Evolutionary conservation across 2,113 vertebrate genomes (phyloP).

Genomic region (Siniperca chuatsi): DNA sequence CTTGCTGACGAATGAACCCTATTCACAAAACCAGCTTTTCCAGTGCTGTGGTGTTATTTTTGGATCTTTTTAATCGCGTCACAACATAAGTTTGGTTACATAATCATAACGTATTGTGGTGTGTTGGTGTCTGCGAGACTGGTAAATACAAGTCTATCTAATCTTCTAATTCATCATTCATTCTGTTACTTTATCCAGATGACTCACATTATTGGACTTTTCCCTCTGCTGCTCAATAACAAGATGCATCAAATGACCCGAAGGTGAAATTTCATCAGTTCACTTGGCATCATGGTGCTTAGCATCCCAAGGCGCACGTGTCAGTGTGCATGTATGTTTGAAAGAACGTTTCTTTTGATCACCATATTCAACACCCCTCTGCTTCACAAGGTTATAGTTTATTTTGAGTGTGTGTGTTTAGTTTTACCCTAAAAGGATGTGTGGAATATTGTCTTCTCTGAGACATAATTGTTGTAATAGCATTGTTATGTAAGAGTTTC

Average conservation of each 20-base stretch:
- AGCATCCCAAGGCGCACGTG: background rate
- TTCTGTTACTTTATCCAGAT: conserved; percentile 32
- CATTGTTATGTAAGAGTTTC: conserved; percentile 57
- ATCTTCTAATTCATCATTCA: conserved; percentile 21
- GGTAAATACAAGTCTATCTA: background rate
- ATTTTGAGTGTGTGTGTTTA: background rate
- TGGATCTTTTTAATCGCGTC: conserved; percentile 30
- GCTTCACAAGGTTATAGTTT: background rate
- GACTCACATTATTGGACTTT: conserved; percentile 13
- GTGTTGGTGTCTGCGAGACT: conserved; percentile 13
- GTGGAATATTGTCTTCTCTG: conserved; percentile 4
- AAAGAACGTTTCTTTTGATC: background rate
- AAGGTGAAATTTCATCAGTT: conserved; percentile 50
- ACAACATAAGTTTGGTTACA: conserved; percentile 29
- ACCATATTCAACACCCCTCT: background rate
- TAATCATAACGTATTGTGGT: conserved; percentile 29
- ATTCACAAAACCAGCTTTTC: conserved; percentile 1
- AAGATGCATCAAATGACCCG: conserved; percentile 23
- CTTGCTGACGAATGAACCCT: background rate
- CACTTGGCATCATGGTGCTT: conserved; percentile 13
- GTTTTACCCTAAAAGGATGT: background rate
- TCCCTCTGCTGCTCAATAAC: conserved; percentile 35
- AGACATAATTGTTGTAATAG: conserved; percentile 49
- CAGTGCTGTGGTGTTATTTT: conserved; percentile 38
- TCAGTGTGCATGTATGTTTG: background rate